These are phyloP conservation scores for Chrosomus eos DNA, from an alignment of 2,797 vertebrate genomes.

Conservation along the genomic window DNA sequence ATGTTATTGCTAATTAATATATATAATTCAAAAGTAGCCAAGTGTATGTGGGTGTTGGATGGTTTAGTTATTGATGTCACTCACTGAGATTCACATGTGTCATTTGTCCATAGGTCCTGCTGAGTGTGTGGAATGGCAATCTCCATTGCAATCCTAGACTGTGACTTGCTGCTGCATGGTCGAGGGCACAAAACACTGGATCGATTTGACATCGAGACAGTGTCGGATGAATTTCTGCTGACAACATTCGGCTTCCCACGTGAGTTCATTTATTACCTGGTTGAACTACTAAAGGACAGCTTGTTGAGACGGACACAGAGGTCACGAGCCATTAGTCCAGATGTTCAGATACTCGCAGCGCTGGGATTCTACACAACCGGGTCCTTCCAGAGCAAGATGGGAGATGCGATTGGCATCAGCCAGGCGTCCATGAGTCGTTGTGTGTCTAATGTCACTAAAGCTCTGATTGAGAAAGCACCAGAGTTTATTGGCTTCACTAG, in stretches of 20 bases:
- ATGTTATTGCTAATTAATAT: neutral
- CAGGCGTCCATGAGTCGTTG: conserved; percentile 98
- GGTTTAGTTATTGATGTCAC: conserved; percentile 1
- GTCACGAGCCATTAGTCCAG: conserved; percentile 93
- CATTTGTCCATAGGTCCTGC: conserved; percentile 39
- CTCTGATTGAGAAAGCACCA: conserved; percentile 88
- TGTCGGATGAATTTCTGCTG: conserved; percentile 88
- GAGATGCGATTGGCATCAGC: conserved; percentile 95
- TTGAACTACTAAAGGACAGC: conserved; percentile 88
- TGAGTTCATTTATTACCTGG: conserved; percentile 91
- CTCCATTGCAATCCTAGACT: conserved; percentile 90
- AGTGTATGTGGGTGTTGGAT: neutral
- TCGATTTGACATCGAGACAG: conserved; percentile 90
- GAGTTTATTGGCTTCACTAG: conserved; percentile 87
- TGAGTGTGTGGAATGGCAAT: conserved; percentile 82
- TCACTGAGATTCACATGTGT: neutral
- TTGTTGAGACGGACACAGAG: conserved; percentile 90
- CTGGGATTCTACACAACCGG: conserved; percentile 95
- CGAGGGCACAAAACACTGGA: conserved; percentile 93
- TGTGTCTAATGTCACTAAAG: conserved; percentile 93
- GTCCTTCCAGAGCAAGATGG: conserved; percentile 96
- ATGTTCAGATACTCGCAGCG: conserved; percentile 94
- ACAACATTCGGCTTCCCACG: conserved; percentile 92
- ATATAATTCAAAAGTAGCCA: neutral
- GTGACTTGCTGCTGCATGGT: conserved; percentile 92